Evolutionary conservation across 2,888 invertebrate species (phyloP).

Genomic region (Phengaris alcon): DNA sequence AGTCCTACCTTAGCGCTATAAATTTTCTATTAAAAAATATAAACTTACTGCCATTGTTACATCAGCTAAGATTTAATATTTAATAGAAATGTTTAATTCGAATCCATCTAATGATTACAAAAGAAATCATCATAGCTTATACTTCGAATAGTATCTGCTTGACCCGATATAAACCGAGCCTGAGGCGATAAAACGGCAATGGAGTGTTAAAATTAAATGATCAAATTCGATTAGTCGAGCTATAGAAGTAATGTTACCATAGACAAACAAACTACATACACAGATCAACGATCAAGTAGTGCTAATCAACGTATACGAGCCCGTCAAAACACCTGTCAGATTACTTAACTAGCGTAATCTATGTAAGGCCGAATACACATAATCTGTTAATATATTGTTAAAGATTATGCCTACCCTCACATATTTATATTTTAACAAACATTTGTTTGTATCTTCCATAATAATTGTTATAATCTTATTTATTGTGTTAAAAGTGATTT

Average conservation of each 20-base stretch:
- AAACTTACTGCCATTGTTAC: background rate
- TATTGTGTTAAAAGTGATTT: too few relatives aligned
- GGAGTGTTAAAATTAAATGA: constrained; percentile 3
- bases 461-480: too few relatives aligned
- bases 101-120: background rate
- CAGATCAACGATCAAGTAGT: constrained; percentile 16
- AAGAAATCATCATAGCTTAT: constrained; percentile 16
- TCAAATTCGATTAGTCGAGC: constrained; percentile 10
- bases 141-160: constrained; percentile 11
- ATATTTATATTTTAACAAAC: too few relatives aligned
- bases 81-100: background rate
- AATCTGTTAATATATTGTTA: background rate
- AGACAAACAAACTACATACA: constrained; percentile 6
- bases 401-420: too few relatives aligned
- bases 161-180: background rate
- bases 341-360: background rate
- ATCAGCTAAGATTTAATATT: background rate
- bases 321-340: background rate
- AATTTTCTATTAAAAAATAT: too few relatives aligned
- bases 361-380: background rate
- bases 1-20: too few relatives aligned
- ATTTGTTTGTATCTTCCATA: too few relatives aligned
- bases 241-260: background rate
- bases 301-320: background rate
- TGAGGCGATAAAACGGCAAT: background rate